Base-by-base conservation (phyloP, 2,888 invertebrate species). In the Chrysomela aeneicollis region DNA sequence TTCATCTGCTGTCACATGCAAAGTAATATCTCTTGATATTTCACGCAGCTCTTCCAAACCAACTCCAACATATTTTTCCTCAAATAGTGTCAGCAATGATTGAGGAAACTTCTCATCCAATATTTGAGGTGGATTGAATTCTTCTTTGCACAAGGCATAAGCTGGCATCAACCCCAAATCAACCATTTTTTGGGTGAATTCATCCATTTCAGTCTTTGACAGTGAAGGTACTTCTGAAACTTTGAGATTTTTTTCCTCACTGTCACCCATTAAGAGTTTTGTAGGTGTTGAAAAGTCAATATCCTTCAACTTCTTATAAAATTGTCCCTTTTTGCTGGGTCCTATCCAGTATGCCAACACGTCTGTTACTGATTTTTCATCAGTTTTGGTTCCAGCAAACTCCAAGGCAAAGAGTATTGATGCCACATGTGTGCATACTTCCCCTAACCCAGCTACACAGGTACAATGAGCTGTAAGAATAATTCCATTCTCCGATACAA, bases 371-470 rank as follows among this genome's bases (percentile, higher is more conserved):
- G 50, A 50, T 15, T 21, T 50, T 50, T 50, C 50, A 50, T 50
- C 47, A 19, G 42, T 6, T 42, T 3, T 42, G 10, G 42, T 42
- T 42, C 42, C 42, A 42, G 42, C 42, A 49, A 49, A n/a, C n/a
- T n/a, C n/a, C n/a, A n/a, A n/a, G n/a, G n/a, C n/a, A n/a, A n/a
- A n/a, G n/a, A n/a, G n/a, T n/a, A n/a, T n/a, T n/a, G n/a, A n/a
- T n/a, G n/a, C n/a, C n/a, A n/a, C n/a, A n/a, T n/a, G n/a, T n/a
- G 61, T 68, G 51, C 68, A 71, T 10, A 66, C 69, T 65, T 63
- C 69, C 18, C 69, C 63, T 32, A 54, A 30, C 3, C 71, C 69
- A 37, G 71, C 71, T 50, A 68, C 55, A 57, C 69, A 69, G 18
- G 63, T 68, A 49, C 68, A 71, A 35, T 71, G 68, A 18, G 61